Evolutionary conservation across 2,888 invertebrate genomes (phyloP), one percentile per base, ranked within the genome.

Genomic region (Cybosia mesomella): DNA sequence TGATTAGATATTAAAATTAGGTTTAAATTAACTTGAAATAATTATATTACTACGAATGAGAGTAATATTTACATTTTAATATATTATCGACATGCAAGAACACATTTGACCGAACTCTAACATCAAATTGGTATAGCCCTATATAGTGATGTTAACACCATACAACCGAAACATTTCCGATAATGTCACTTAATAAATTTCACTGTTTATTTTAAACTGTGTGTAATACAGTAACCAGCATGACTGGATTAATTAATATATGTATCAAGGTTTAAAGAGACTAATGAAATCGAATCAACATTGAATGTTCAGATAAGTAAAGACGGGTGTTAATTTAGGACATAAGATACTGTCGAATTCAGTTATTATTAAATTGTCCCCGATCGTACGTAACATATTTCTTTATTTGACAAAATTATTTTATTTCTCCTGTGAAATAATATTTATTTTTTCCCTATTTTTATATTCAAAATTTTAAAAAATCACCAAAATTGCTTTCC

Each of bases 221-320:
- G 69, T 67, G 21, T 61, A 61, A 60, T 39, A 70, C 74, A 28
- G 68, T 68, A 82, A 81, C 74, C 77, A 67, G 82, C 74, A 70
- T 70, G 73, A 76, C 78, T 68, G 72, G 73, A 64, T 79, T 83
- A 87, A 89, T 90, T 87, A 87, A 88, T 85, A 87, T 85, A 88
- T 88, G 87, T 91, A 91, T 92, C 90, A 77, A 68, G 80, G 80
- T 87, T 86, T 84, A 87, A 85, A 79, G 82, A 79, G 79, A 85
- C 88, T 88, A 91, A 91, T 92, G 90, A 89, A 84, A 85, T 85
- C 76, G 81, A 71, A 86, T 81, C 82, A 64, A 67, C 75, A 73
- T 73, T 72, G 32, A 69, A 74, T 57, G 65, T 68, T 54, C 34
- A 75, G 81, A 83, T 83, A 80, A 78, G 64, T 61, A 49, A 71